Conservation (phyloP, 2,888 invertebrate species). For the Orchesellides sinensis region DNA sequence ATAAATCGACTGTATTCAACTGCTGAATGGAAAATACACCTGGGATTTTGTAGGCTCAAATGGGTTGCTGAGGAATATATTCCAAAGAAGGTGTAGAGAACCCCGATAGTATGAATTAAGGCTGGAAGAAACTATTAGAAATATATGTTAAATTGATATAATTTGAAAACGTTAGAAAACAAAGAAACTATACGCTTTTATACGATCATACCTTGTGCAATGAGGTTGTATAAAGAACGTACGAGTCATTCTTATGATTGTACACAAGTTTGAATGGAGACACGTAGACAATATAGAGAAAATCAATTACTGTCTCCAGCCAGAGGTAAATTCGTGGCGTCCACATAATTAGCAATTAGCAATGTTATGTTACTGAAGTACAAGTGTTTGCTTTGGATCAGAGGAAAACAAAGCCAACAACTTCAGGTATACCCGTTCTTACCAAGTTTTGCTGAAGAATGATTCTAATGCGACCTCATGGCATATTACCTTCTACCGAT, state of each 20-base stretch:
- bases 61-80: neutral
- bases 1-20: constrained; percentile 46
- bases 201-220: neutral
- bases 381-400: too few relatives aligned
- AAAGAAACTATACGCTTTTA: neutral
- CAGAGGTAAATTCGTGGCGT: constrained; percentile 12
- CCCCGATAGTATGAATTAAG: constrained; percentile 6
- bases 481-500: too few relatives aligned
- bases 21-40: constrained; percentile 36
- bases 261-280: constrained; percentile 21
- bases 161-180: neutral
- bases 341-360: too few relatives aligned
- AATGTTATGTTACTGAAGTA: too few relatives aligned
- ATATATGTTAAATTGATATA: neutral
- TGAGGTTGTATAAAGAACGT: neutral
- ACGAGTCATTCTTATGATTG: neutral
- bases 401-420: too few relatives aligned
- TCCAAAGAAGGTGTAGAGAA: neutral
- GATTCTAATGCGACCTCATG: too few relatives aligned
- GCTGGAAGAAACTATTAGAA: constrained; percentile 2
- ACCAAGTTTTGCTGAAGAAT: too few relatives aligned
- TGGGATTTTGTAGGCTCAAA: constrained; percentile 17
- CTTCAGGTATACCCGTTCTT: too few relatives aligned
- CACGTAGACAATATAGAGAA: constrained; percentile 10
- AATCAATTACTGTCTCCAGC: constrained; percentile 32